Percentiles rank a stretch among this genome's conserved stretches.
phyloP scores from a whole-genome alignment of 2,797 vertebrate species.

The Cephalopachus bancanus region DNA sequence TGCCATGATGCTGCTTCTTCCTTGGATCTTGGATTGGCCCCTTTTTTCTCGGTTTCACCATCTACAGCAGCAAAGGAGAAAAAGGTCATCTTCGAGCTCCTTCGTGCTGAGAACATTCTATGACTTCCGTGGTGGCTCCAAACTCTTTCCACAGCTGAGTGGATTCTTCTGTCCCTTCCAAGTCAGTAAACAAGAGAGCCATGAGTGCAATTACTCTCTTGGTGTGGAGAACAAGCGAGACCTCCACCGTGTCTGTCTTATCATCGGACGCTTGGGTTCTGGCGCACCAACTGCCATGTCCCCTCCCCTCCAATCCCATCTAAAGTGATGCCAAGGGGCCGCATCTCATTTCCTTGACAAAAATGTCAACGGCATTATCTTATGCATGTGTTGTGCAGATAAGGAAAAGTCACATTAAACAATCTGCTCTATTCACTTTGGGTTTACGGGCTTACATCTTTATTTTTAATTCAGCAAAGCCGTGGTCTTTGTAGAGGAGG shows the following conservation, averaged over 20 bases:
- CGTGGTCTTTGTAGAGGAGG: background rate
- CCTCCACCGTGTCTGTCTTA: background rate
- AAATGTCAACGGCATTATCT: conserved; percentile 78
- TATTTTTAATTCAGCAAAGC: conserved; percentile 73
- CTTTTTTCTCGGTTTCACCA: background rate
- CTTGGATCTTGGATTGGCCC: background rate
- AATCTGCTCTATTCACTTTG: conserved; percentile 52
- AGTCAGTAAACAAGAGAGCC: background rate
- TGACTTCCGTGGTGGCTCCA: accelerated
- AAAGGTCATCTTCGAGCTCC: background rate
- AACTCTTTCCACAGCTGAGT: background rate
- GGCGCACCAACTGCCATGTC: background rate
- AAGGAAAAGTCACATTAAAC: conserved; percentile 63
- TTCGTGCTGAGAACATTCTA: background rate
- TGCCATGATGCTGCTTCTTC: background rate
- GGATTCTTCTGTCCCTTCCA: background rate
- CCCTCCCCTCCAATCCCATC: background rate
- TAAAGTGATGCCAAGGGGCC: background rate
- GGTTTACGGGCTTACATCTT: conserved; percentile 43
- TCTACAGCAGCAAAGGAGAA: background rate
- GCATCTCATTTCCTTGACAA: conserved; percentile 76
- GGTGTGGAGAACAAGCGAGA: background rate
- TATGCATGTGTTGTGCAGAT: conserved; percentile 70
- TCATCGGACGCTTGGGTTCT: background rate
- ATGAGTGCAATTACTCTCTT: background rate